Percentiles rank a stretch among this genome's conserved stretches.
phyloP scores from a whole-genome alignment of 2,113 vertebrate genomes.

The Anser cygnoides region DNA sequence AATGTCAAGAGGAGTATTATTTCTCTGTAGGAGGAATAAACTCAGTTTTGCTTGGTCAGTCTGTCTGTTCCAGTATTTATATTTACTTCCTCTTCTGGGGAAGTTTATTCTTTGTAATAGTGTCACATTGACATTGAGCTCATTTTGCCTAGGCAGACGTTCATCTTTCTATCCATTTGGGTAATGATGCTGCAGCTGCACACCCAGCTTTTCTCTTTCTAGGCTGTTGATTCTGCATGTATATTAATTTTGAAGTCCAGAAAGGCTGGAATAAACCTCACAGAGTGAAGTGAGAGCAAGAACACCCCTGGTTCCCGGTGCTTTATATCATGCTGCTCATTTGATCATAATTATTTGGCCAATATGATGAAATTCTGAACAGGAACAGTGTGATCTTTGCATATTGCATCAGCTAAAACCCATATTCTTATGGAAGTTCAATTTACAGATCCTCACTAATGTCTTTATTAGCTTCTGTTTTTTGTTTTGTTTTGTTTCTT shows the following conservation, averaged over 20 bases:
- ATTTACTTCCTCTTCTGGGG: neutral
- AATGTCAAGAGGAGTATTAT: neutral
- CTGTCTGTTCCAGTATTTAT: neutral
- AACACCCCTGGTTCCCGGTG: neutral
- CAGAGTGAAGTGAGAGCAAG: neutral
- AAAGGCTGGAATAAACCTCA: neutral
- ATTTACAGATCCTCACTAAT: neutral
- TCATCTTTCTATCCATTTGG: conserved; percentile 9
- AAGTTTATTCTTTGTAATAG: neutral
- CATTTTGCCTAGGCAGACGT: neutral
- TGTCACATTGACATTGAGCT: neutral
- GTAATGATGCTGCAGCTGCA: neutral
- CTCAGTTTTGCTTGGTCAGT: neutral
- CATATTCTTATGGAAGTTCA: neutral
- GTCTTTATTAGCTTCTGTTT: neutral
- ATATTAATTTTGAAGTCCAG: neutral
- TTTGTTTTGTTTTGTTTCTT: too few species aligned
- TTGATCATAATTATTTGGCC: neutral
- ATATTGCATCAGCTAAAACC: neutral
- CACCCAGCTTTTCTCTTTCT: neutral
- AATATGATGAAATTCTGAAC: neutral
- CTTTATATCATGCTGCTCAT: neutral
- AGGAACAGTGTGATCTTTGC: neutral
- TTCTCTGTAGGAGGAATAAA: neutral
- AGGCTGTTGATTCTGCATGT: neutral